These are phyloP conservation scores for Pangasius krempfi DNA, from an alignment of 2,797 vertebrate genomes.

Conservation along the genomic window DNA sequence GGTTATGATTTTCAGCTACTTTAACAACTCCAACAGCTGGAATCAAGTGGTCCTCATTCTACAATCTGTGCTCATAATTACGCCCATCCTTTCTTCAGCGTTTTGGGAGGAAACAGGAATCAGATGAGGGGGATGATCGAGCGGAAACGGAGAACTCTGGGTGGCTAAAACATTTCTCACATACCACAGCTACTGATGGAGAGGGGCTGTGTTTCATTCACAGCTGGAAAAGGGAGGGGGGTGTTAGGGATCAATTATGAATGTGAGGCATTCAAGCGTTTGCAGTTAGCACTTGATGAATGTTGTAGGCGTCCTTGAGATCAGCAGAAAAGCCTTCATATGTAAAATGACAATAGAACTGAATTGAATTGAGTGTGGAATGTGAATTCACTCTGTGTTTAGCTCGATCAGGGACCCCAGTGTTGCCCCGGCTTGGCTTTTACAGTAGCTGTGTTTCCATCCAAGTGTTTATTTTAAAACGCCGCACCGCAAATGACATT, in stretches of 20 bases:
- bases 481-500: neutral
- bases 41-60: neutral
- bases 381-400: neutral
- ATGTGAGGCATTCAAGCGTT: constrained; percentile 26
- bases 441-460: neutral
- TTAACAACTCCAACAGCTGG: neutral
- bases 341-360: neutral
- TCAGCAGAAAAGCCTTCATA: neutral
- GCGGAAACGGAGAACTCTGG: constrained; percentile 70
- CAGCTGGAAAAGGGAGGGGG: constrained; percentile 12
- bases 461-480: neutral
- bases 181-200: constrained; percentile 70
- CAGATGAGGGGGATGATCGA: constrained; percentile 57
- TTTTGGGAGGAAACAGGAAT: neutral
- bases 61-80: neutral
- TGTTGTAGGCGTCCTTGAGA: neutral
- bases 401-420: neutral
- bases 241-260: constrained; percentile 3
- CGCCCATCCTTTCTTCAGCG: neutral
- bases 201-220: constrained; percentile 40
- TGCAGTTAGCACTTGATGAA: neutral
- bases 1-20: neutral
- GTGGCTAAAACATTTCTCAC: constrained; percentile 72
- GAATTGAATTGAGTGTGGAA: neutral
- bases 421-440: neutral